A percentile compares a stretch with the other conserved stretches of the same genome.
Evolutionary conservation across 2,113 vertebrate genomes (phyloP).

Genomic region (Eurypyga helias): DNA sequence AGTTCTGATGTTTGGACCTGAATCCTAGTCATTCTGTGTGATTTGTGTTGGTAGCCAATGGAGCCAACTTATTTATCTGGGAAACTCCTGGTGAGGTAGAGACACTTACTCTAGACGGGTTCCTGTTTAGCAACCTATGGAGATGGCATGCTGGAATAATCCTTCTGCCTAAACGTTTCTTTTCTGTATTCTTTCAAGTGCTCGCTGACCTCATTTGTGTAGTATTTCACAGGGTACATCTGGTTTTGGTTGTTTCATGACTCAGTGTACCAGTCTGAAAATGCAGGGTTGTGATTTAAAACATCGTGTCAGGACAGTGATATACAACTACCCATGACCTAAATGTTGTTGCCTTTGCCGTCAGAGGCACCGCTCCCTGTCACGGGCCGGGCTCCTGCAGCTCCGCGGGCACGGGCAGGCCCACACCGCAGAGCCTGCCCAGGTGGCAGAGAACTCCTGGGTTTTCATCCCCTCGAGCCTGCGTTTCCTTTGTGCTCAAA

Average conservation of each 20-base stretch:
- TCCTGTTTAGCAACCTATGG: neutral
- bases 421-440: neutral
- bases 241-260: constrained; percentile 66
- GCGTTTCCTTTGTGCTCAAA: neutral
- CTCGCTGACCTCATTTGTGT: constrained; percentile 13
- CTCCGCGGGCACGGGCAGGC: accelerated
- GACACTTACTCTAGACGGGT: neutral
- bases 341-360: neutral
- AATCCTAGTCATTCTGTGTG: neutral
- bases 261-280: constrained; percentile 26
- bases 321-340: neutral
- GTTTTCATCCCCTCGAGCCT: accelerated
- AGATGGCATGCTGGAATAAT: constrained; percentile 8
- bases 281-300: neutral
- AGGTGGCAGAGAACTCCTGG: neutral
- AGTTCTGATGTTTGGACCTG: neutral
- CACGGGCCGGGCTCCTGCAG: neutral
- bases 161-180: constrained; percentile 17
- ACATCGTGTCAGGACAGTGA: neutral
- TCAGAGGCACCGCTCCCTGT: neutral
- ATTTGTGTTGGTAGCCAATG: neutral
- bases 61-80: neutral
- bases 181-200: constrained; percentile 35
- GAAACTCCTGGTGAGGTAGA: neutral
- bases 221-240: constrained; percentile 54